phyloP scores from a whole-genome alignment of 2,797 vertebrate species.

The Arnoldichthys spilopterus region DNA sequence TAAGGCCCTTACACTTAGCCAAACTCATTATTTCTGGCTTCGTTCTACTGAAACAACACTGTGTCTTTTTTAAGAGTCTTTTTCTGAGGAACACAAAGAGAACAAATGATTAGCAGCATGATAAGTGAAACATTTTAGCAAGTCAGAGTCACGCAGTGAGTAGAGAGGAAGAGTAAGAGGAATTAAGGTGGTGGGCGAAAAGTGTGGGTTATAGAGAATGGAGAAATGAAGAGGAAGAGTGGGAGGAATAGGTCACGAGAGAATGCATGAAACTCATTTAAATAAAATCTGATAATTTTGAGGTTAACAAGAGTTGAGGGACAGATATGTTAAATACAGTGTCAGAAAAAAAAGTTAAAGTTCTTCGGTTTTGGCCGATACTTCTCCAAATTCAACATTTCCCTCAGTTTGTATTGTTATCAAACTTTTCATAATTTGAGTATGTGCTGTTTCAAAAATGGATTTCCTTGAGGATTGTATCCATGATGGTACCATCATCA shows the following conservation, averaged over 20 bases:
- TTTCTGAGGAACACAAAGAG: neutral
- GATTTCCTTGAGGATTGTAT: too few relatives aligned
- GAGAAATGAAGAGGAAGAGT: slow-evolving; percentile 26
- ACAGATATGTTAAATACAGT: neutral
- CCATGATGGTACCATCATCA: too few relatives aligned
- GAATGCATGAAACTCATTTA: neutral
- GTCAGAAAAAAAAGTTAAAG: neutral
- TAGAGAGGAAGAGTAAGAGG: slow-evolving; percentile 11
- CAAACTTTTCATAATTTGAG: too few relatives aligned
- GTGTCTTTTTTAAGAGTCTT: neutral
- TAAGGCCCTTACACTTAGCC: neutral
- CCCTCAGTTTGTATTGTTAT: too few relatives aligned
- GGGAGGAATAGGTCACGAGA: slow-evolving; percentile 31
- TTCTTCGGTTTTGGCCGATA: too few relatives aligned
- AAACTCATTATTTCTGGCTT: neutral
- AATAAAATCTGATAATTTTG: slow-evolving; percentile 14
- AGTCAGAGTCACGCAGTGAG: neutral
- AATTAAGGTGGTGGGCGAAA: slow-evolving; percentile 40
- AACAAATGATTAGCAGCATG: neutral
- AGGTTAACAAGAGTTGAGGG: slow-evolving; percentile 17
- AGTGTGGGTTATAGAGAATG: slow-evolving; percentile 23
- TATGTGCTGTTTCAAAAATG: too few relatives aligned
- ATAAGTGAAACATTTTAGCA: neutral
- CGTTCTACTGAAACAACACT: too few relatives aligned
- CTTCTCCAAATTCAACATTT: too few relatives aligned